Conservation (phyloP, 2,888 invertebrate genomes). For the Dryobota labecula region DNA sequence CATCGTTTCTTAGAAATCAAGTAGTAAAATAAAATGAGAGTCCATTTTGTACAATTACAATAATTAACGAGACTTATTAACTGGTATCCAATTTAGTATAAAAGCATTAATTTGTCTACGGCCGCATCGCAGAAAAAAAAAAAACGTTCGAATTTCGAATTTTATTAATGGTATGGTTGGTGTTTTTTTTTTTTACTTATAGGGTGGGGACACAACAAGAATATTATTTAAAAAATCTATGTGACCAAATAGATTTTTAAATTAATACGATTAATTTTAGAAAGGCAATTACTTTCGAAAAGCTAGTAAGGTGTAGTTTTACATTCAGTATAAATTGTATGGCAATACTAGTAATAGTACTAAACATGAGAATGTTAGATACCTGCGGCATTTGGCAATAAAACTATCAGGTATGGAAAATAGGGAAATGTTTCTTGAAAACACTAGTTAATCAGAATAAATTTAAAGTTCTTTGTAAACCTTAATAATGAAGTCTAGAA, state of each 20-base stretch:
- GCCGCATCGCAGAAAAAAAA: slow-evolving; percentile 56
- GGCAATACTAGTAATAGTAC: slow-evolving; percentile 22
- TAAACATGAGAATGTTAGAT: slow-evolving; percentile 23
- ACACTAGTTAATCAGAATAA: not conserved
- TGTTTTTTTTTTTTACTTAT: slow-evolving; percentile 71
- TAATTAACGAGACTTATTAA: slow-evolving; percentile 53
- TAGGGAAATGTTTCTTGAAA: slow-evolving; percentile 5
- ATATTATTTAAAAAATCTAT: not conserved
- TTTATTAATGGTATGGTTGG: slow-evolving; percentile 75
- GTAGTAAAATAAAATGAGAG: slow-evolving; percentile 38
- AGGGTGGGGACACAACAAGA: slow-evolving; percentile 58
- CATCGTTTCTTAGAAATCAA: slow-evolving; percentile 42
- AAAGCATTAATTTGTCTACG: slow-evolving; percentile 67
- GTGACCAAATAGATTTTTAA: not conserved
- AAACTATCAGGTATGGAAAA: slow-evolving; percentile 15
- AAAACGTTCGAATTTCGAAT: slow-evolving; percentile 71
- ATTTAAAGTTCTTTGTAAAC: not conserved
- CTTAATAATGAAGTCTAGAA: not conserved
- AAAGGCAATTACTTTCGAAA: not conserved
- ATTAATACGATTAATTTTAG: not conserved
- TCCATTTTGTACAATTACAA: slow-evolving; percentile 37
- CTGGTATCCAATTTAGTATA: slow-evolving; percentile 47
- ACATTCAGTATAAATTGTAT: not conserved
- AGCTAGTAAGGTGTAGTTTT: not conserved
- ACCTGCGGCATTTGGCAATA: slow-evolving; percentile 21